phyloP scores from a whole-genome alignment of 2,888 invertebrate species.

The Nomada lathburiana region DNA sequence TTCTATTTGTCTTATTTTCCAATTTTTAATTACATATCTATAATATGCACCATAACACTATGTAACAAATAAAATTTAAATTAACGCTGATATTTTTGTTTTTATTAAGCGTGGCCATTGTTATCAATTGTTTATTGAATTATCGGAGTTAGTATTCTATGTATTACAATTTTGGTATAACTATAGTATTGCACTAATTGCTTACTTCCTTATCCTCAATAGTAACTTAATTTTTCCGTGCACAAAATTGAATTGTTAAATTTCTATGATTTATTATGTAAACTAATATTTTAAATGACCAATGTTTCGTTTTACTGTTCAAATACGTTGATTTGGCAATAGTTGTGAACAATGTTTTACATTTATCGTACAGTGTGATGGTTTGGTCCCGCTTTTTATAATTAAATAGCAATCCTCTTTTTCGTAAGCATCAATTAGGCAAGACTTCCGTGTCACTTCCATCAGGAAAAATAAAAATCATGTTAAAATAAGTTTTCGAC shows the following conservation, averaged over 20 bases:
- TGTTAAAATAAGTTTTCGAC: background rate
- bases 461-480: background rate
- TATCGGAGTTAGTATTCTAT: no score
- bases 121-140: no score
- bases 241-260: background rate
- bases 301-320: background rate
- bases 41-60: no score
- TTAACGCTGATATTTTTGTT: no score
- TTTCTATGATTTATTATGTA: background rate
- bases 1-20: no score
- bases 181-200: no score
- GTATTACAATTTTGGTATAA: no score
- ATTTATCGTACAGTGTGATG: constrained; percentile 13
- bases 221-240: background rate
- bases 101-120: no score
- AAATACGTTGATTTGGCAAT: constrained; percentile 13
- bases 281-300: background rate
- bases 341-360: constrained; percentile 1
- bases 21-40: no score
- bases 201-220: no score
- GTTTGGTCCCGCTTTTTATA: background rate
- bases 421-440: background rate
- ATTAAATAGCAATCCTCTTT: constrained; percentile 1
- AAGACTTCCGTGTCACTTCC: background rate
- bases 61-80: no score